Evolutionary conservation across 2,888 invertebrate species (phyloP), one percentile per base, ranked within the genome.

Genomic region (Hybos culiciformis): DNA sequence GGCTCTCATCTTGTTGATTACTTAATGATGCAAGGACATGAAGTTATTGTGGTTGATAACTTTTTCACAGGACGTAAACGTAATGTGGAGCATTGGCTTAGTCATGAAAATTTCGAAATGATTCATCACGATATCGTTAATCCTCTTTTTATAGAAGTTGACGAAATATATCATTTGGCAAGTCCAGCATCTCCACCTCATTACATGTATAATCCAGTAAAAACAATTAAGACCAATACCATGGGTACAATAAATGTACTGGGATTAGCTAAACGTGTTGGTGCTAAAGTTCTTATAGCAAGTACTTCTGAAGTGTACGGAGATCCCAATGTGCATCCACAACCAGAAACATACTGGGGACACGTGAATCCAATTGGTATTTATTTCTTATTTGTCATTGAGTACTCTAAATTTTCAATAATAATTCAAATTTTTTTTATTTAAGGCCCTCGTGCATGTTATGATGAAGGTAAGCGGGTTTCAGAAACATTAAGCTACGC

Each of bases 201-300:
- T 70, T 99, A 98, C 62, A 98, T 98, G 98, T 84, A 87, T 61
- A 99, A 98, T 72, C 97, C 98, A 23, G 96, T 99, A 4, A 98
- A 98, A 69, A 98, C 98, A 14, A 90, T 98, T 51, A 98, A 98
- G 68, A 97, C 97, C 1, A 99, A 98, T 66, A 94, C 97, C 2
- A 73, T 99, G 60, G 98, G 66, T 51, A 92, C 92, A 21, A 91
- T 92, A 47, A 92, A 92, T 68, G 84, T 92, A 72, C 70, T 92
- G 56, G 91, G 90, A 40, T 69, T 97, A 50, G 94, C 94, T 1
- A 84, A 93, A 60, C 74, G 96, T 50, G 88, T 93, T 31, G 83
- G 90, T 55, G 96, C 94, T 7, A 83, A 81, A 60, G 81, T 97
- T 42, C 69, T 97, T 47, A 87, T 99, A 60, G 97, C 98, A 9